Evolutionary conservation across 2,113 vertebrate genomes (phyloP).

Genomic region (Chionodraco myersi): DNA sequence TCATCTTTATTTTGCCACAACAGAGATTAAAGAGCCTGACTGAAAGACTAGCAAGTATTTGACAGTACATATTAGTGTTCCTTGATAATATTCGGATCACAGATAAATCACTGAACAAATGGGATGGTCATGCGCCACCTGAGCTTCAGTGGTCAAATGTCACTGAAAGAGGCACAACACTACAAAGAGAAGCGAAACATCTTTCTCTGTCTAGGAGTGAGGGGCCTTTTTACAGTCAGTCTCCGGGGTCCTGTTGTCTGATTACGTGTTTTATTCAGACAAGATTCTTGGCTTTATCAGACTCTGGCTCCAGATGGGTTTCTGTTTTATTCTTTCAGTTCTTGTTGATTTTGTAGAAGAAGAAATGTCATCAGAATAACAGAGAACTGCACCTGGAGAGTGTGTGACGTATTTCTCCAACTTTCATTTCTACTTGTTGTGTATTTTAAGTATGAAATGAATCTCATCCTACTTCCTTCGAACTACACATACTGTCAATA

Average conservation of each 20-base stretch:
- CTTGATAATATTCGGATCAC: background rate
- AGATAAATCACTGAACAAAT: background rate
- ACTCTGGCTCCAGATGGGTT: no score
- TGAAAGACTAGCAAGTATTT: constrained; percentile 19
- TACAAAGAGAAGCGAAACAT: background rate
- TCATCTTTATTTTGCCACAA: constrained; percentile 45
- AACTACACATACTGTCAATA: background rate
- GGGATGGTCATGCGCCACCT: background rate
- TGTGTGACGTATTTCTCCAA: no score
- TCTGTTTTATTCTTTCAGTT: no score
- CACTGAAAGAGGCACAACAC: background rate
- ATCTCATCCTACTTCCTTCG: background rate
- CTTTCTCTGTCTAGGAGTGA: background rate
- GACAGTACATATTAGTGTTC: constrained; percentile 34
- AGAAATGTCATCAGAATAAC: no score
- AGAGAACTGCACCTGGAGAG: no score
- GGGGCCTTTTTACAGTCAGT: background rate
- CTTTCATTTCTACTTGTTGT: no score
- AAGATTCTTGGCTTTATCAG: background rate
- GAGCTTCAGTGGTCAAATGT: constrained; percentile 17
- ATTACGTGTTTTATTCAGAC: background rate
- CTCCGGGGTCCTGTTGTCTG: background rate
- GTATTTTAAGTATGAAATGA: background rate
- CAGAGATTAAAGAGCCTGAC: constrained; percentile 12
- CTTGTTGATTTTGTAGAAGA: no score